phyloP scores from a whole-genome alignment of 2,113 vertebrate genomes.

The Nyctereutes procyonoides region DNA sequence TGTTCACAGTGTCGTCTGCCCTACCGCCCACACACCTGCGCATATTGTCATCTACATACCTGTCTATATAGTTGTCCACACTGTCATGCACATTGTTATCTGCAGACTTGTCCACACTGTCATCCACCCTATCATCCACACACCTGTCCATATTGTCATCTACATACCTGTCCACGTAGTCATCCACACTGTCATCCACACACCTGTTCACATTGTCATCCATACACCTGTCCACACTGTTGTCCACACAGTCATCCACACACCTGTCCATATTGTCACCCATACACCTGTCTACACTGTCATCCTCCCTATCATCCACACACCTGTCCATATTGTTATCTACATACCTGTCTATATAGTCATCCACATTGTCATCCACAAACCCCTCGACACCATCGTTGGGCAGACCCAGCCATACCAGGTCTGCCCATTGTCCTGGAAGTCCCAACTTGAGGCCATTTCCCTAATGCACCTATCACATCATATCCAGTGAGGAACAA shows the following conservation, averaged over 20 bases:
- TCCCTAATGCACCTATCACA: neutral
- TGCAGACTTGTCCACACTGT: neutral
- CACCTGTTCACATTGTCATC: no score
- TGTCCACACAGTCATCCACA: neutral
- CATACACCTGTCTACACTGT: neutral
- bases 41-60: neutral
- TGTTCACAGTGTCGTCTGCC: neutral
- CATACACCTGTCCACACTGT: neutral
- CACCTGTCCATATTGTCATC: no score
- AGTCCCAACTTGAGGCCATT: neutral
- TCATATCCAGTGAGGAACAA: neutral
- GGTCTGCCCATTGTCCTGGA: neutral
- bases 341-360: neutral
- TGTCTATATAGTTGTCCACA: no score
- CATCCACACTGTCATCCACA: no score
- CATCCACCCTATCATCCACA: neutral
- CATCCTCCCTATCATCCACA: accelerated
- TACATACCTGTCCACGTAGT: neutral
- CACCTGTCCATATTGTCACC: no score
- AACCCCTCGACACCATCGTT: no score
- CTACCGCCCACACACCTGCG: accelerated
- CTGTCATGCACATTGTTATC: no score
- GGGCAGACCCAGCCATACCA: neutral
- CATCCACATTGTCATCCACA: neutral
- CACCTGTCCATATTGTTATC: no score